phyloP scores from a whole-genome alignment of 2,797 vertebrate species.

The Onychomys leucogaster region DNA sequence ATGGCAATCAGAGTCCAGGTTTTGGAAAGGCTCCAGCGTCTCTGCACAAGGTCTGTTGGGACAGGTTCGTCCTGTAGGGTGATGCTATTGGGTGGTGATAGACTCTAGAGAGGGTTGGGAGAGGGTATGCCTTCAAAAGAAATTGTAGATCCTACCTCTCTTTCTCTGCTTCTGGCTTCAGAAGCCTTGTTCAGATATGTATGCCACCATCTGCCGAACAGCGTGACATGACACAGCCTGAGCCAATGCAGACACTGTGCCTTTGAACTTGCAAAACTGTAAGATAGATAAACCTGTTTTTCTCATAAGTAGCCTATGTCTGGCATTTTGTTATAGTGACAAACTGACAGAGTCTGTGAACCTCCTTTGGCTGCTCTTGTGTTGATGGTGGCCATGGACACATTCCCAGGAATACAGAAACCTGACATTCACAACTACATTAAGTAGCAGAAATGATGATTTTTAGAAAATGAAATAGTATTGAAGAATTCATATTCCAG shows the following conservation, averaged over 20 bases:
- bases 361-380: not conserved
- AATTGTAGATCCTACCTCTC: not conserved
- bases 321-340: not conserved
- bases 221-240: not conserved
- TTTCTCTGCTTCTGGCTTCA: not conserved
- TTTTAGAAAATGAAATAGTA: constrained; percentile 11
- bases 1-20: not conserved
- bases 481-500: constrained; percentile 18
- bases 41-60: not conserved
- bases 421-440: not conserved
- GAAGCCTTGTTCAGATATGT: not conserved
- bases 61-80: not conserved
- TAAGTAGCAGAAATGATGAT: constrained; percentile 24
- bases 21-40: not conserved
- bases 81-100: not conserved
- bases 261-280: not conserved
- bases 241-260: not conserved
- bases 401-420: not conserved
- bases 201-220: no score
- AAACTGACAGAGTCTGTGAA: not conserved
- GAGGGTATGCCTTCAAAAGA: not conserved
- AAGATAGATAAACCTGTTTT: not conserved
- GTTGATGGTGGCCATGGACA: not conserved
- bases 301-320: not conserved
- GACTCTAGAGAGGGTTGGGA: not conserved